Evolutionary conservation across 64 coral and sea anemone genomes (phyloP).

Genomic region (Montipora efflorescens): DNA sequence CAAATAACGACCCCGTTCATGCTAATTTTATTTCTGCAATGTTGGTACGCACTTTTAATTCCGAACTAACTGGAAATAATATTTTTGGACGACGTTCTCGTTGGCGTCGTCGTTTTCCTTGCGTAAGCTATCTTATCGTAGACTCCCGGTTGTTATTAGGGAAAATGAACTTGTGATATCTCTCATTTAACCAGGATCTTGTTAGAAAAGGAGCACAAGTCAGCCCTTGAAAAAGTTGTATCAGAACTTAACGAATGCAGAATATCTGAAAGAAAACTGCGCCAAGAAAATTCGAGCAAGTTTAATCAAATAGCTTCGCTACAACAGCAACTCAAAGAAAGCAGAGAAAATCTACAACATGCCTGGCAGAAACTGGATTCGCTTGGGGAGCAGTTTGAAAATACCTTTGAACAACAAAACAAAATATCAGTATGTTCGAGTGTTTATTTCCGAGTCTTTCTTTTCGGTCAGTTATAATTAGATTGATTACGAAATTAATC

Average conservation of each 20-base stretch:
- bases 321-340: slow-evolving; percentile 58
- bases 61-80: too few species aligned
- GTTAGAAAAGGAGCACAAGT: slow-evolving; percentile 19
- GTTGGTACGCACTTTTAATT: too few species aligned
- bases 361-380: slow-evolving; percentile 65
- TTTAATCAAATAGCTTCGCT: slow-evolving; percentile 15
- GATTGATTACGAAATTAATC: too few species aligned
- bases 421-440: slow-evolving; percentile 19
- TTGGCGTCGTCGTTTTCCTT: too few species aligned
- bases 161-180: neutral
- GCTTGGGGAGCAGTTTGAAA: slow-evolving; percentile 66
- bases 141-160: neutral
- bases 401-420: slow-evolving; percentile 64
- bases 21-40: too few species aligned
- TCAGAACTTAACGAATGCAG: slow-evolving; percentile 46
- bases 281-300: slow-evolving; percentile 35
- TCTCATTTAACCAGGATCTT: neutral
- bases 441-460: slow-evolving; percentile 1
- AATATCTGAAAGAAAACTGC: slow-evolving; percentile 39
- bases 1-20: too few species aligned
- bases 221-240: slow-evolving; percentile 27
- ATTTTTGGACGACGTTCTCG: too few species aligned
- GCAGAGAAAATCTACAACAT: slow-evolving; percentile 40
- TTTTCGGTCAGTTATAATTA: too few species aligned
- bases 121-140: too few species aligned